A percentile compares a stretch with the other conserved stretches of the same genome.
Evolutionary conservation across 2,113 vertebrate species (phyloP).

Genomic region (Pedetes capensis): DNA sequence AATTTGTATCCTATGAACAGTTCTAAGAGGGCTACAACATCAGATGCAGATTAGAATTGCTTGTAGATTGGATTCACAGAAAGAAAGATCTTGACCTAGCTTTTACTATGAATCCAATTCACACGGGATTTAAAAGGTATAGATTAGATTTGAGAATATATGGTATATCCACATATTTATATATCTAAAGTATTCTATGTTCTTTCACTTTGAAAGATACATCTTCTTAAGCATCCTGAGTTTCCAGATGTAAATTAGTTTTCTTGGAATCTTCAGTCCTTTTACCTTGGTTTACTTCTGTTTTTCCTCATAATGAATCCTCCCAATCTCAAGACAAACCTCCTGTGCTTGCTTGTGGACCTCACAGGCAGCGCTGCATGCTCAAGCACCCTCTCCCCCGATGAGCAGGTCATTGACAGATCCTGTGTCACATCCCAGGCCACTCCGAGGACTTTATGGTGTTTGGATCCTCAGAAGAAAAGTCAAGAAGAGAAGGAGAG

Average conservation of each 20-base stretch:
- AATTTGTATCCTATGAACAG: no score
- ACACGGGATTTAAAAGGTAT: no score
- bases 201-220: not conserved
- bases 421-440: not conserved
- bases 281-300: accelerated
- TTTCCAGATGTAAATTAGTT: not conserved
- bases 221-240: not conserved
- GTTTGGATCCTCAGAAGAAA: not conserved
- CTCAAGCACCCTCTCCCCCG: not conserved
- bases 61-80: no score
- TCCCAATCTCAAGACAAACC: not conserved
- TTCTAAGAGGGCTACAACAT: no score
- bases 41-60: no score
- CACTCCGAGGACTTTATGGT: not conserved
- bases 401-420: no score
- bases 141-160: no score
- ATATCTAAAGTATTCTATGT: no score
- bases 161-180: no score
- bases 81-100: no score
- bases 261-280: not conserved
- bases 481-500: not conserved
- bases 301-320: not conserved
- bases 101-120: no score
- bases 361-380: not conserved
- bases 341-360: not conserved